A percentile compares a stretch with the other conserved stretches of the same genome.
These are phyloP conservation scores for Rhamnusium bicolor DNA, from an alignment of 2,888 invertebrate species.

Conservation along the genomic window DNA sequence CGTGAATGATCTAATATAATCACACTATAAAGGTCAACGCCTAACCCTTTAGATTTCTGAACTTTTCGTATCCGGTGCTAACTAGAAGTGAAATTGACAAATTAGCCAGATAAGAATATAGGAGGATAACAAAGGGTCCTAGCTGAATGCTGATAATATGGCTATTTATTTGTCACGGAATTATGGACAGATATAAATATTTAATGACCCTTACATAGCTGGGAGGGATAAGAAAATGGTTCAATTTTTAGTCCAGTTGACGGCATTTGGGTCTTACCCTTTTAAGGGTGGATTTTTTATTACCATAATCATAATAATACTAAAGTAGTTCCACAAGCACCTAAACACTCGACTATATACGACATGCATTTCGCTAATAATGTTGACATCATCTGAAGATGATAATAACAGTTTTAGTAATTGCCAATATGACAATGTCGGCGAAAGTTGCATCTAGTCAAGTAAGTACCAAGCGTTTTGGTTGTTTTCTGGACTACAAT, in stretches of 20 bases:
- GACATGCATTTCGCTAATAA: too few relatives aligned
- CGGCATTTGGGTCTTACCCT: too few relatives aligned
- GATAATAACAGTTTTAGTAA: too few relatives aligned
- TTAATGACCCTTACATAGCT: not conserved
- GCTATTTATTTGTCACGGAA: slow-evolving; percentile 30
- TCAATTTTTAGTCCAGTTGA: not conserved
- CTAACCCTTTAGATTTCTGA: slow-evolving; percentile 24
- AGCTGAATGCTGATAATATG: slow-evolving; percentile 25
- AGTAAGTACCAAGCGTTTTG: too few relatives aligned
- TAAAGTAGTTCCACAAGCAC: too few relatives aligned
- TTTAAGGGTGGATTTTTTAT: too few relatives aligned
- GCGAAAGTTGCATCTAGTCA: too few relatives aligned
- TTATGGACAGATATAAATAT: not conserved
- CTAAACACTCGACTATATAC: too few relatives aligned
- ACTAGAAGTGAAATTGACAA: slow-evolving; percentile 32
- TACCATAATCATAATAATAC: too few relatives aligned
- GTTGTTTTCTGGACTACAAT: too few relatives aligned
- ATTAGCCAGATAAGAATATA: slow-evolving; percentile 45
- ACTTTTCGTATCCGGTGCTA: slow-evolving; percentile 8
- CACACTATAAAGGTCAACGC: slow-evolving; percentile 18
- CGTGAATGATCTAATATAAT: not conserved
- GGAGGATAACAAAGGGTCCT: slow-evolving; percentile 32
- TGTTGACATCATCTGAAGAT: too few relatives aligned
- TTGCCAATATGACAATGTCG: too few relatives aligned
- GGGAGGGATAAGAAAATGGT: not conserved